A percentile compares a stretch with the other conserved stretches of the same genome.
phyloP scores from a whole-genome alignment of 2,888 invertebrate genomes.

The Ditylenchus weischeri region DNA sequence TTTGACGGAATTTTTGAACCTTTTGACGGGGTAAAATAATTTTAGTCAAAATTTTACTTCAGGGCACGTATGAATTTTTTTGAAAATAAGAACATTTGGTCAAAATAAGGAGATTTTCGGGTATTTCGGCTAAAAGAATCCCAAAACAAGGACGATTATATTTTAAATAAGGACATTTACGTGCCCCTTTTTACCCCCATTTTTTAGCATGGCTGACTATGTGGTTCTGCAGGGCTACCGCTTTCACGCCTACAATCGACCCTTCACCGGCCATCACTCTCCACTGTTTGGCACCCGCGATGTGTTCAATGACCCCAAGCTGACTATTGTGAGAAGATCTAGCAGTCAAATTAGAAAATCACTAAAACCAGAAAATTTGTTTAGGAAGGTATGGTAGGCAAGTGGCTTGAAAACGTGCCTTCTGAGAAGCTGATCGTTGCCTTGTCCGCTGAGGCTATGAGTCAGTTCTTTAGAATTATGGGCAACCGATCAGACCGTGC shows the following conservation, averaged over 20 bases:
- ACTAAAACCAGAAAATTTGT: not conserved
- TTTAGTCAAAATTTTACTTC: too few relatives aligned
- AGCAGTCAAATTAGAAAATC: conserved; percentile 2
- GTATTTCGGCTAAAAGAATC: too few relatives aligned
- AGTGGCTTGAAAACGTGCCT: not conserved
- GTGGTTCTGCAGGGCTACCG: conserved; percentile 35
- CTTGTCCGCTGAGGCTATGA: conserved; percentile 22
- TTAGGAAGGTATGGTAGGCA: conserved; percentile 20
- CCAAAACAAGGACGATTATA: too few relatives aligned
- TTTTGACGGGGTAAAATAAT: too few relatives aligned
- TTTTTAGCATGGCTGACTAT: conserved; percentile 22
- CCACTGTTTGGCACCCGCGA: conserved; percentile 25
- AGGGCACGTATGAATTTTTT: too few relatives aligned
- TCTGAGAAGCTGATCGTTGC: conserved; percentile 18
- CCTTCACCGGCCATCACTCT: conserved; percentile 40
- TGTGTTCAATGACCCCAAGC: conserved; percentile 17
- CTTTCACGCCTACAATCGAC: conserved; percentile 26
- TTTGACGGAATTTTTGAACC: too few relatives aligned
- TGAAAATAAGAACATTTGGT: too few relatives aligned
- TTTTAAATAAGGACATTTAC: too few relatives aligned
- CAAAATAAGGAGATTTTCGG: too few relatives aligned
- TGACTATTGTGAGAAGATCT: conserved; percentile 30
- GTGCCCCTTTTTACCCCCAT: not conserved
- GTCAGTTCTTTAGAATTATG: not conserved
- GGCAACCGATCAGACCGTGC: not conserved